Conservation (phyloP, 2,888 invertebrate genomes). For the Schrankia costaestrigalis region DNA sequence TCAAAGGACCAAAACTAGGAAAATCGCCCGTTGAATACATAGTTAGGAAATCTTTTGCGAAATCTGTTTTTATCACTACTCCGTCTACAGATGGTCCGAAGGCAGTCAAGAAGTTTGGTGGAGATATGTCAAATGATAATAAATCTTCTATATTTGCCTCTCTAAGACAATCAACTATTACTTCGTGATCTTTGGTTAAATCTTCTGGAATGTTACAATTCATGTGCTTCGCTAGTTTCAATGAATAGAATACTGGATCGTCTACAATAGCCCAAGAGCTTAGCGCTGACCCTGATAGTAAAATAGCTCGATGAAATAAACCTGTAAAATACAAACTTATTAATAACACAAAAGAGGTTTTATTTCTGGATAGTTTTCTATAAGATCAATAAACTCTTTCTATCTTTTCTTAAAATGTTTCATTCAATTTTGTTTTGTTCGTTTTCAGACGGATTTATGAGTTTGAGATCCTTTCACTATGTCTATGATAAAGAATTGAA, state of each 20-base stretch:
- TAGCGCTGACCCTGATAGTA: slow-evolving; percentile 92
- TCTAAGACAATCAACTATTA: slow-evolving; percentile 91
- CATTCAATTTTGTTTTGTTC: slow-evolving; percentile 18
- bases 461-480: slow-evolving; percentile 20
- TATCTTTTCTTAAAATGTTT: slow-evolving; percentile 10
- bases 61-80: slow-evolving; percentile 94
- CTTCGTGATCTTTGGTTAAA: slow-evolving; percentile 89
- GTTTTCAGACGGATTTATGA: slow-evolving; percentile 19
- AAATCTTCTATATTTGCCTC: slow-evolving; percentile 87
- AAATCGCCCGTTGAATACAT: slow-evolving; percentile 84
- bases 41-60: slow-evolving; percentile 88
- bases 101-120: slow-evolving; percentile 90
- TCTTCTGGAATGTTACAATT: slow-evolving; percentile 92
- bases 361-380: too few relatives aligned
- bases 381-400: too few relatives aligned
- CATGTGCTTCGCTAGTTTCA: slow-evolving; percentile 89
- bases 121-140: slow-evolving; percentile 86
- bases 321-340: slow-evolving; percentile 71
- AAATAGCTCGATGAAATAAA: slow-evolving; percentile 92
- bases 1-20: slow-evolving; percentile 81
- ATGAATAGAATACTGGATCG: slow-evolving; percentile 90
- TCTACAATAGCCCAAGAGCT: slow-evolving; percentile 95
- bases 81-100: slow-evolving; percentile 97
- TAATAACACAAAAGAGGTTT: slow-evolving; percentile 15
- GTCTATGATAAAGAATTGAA: slow-evolving; percentile 21